Evolutionary conservation across 1,140 invertebrate species (phyloP).

Genomic region (Diplogasteroides magnus): DNA sequence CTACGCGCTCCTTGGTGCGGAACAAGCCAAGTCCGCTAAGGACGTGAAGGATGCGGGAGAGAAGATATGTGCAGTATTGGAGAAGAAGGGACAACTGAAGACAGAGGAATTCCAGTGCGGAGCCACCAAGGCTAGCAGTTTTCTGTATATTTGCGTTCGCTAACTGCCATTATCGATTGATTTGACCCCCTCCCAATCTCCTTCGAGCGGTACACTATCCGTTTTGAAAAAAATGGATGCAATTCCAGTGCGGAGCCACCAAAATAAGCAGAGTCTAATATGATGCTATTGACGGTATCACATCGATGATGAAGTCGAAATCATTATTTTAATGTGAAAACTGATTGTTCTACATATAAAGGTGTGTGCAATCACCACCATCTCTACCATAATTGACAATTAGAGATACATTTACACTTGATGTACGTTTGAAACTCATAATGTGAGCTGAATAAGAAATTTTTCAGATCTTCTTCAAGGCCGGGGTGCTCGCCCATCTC

Average conservation of each 20-base stretch:
- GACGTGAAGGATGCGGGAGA: constrained; percentile 34
- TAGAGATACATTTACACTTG: not conserved
- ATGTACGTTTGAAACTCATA: no score
- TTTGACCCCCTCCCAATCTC: no score
- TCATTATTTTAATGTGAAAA: no score
- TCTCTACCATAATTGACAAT: no score
- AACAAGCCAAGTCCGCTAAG: constrained; percentile 34
- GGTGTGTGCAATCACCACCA: no score
- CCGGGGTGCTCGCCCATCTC: constrained; percentile 98
- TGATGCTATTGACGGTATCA: no score
- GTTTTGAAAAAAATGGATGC: constrained; percentile 56
- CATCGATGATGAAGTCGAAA: not conserved
- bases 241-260: not conserved
- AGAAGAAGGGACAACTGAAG: constrained; percentile 65
- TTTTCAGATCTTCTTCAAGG: constrained; percentile 93
- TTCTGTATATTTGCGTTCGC: no score
- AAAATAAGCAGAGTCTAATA: no score
- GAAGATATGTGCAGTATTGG: constrained; percentile 23
- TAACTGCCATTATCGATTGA: no score
- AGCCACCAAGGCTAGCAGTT: constrained; percentile 96
- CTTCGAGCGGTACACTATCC: constrained; percentile 64
- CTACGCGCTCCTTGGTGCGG: constrained; percentile 38
- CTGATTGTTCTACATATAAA: no score
- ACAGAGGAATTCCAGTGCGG: constrained; percentile 81
- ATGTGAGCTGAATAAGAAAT: no score